Evolutionary conservation across 2,797 vertebrate species (phyloP), one percentile per base, ranked within the genome.

Genomic region (Crax fasciolata): DNA sequence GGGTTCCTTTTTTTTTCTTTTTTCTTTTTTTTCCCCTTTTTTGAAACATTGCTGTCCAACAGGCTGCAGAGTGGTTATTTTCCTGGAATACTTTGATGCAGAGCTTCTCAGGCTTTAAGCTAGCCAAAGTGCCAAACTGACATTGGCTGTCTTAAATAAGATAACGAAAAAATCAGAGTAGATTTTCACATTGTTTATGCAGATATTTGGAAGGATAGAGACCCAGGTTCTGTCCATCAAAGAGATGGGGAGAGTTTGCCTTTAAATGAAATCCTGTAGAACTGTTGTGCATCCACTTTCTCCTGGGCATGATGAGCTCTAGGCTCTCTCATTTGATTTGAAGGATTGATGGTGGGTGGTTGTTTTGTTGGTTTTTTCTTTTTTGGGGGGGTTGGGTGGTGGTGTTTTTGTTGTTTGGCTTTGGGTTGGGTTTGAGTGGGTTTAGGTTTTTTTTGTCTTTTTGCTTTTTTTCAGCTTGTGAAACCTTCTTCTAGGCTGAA

Each of bases 151-250:
- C 1, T 80, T 92, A 91, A 87, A 23, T 90, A 32, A 79, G 87
- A 78, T 66, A 78, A 75, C 89, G 51, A 27, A 84, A 68, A 74
- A 68, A 62, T 52, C 75, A 80, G 48, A 20, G 44, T 88, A 67
- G 62, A 62, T 92, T 93, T 94, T 93, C 24, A 3, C 48, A 20
- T 90, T 78, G 66, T 78, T 81, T 78, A 9, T 81, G 85, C 66
- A 68, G 58, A n/a, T 94, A 32, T 18, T 88, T 88, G 52, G 63
- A 93, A 93, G 59, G 63, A 71, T 23, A 32, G 51, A 90, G 70
- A 7, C 41, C 48, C 1, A 3, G 28, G 73, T 77, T 77, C 80
- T 90, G 71, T 61, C 71, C 28, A 2, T 78, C 30, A 73, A 67
- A n/a, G 74, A 67, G 67, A 76, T 7, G 16, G 46, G 76, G 25